Conservation (phyloP, 2,888 invertebrate species). For the Scaptodrosophila latifasciaeformis region DNA sequence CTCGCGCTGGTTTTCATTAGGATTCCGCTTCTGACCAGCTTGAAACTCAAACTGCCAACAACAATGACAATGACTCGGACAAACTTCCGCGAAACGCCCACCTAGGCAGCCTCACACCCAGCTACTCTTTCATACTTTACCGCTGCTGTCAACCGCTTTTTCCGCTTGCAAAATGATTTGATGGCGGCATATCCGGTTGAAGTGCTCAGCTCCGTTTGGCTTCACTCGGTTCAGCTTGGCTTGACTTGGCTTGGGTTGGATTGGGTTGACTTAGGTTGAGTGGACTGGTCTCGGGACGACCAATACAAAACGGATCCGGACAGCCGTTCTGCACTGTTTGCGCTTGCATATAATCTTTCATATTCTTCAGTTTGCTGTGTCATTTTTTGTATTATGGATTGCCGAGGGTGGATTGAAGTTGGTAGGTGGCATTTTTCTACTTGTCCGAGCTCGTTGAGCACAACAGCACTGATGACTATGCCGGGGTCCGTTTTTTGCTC, state of each 20-base stretch:
- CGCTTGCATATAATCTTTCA: slow-evolving; percentile 63
- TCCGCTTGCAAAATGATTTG: slow-evolving; percentile 71
- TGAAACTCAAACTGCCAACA: slow-evolving; percentile 28
- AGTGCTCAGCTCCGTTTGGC: too few relatives aligned
- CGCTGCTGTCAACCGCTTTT: slow-evolving; percentile 58
- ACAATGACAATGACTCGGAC: slow-evolving; percentile 30
- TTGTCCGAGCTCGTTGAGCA: slow-evolving; percentile 3
- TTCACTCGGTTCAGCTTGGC: too few relatives aligned
- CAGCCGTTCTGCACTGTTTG: slow-evolving; percentile 40
- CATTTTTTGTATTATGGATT: slow-evolving; percentile 60
- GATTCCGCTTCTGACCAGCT: too few relatives aligned
- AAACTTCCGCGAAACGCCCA: neutral
- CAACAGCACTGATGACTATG: neutral
- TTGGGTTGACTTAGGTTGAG: too few relatives aligned
- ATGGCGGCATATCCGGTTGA: slow-evolving; percentile 62
- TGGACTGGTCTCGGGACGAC: too few relatives aligned
- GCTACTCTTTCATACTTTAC: too few relatives aligned
- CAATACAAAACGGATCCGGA: neutral
- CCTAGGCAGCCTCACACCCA: neutral
- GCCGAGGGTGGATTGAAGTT: too few relatives aligned
- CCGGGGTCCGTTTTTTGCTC: neutral
- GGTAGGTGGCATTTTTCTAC: slow-evolving; percentile 25
- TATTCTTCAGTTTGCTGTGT: slow-evolving; percentile 39
- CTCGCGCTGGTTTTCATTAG: too few relatives aligned
- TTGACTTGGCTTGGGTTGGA: too few relatives aligned